Conservation (phyloP, 1,140 invertebrate species). For the Pygmarrhopalites habei region DNA sequence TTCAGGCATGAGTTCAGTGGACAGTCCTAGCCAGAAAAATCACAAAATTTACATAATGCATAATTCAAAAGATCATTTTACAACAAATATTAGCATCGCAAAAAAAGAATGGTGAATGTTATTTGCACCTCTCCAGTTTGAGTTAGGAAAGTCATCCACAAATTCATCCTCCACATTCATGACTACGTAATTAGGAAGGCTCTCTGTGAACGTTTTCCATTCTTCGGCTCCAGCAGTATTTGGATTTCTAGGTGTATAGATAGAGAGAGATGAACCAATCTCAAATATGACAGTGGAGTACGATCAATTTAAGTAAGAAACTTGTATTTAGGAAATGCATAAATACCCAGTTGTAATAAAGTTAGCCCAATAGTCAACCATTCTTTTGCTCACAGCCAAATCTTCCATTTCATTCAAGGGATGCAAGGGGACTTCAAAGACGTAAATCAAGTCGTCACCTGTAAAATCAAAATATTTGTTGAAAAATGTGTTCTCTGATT, state of each 20-base stretch:
- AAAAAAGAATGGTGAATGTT: not conserved
- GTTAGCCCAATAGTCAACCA: constrained; percentile 35
- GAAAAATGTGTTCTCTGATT: no score
- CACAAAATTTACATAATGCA: no score
- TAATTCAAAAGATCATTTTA: no score
- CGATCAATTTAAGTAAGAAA: not conserved
- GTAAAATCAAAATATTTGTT: no score
- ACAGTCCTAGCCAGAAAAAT: not conserved
- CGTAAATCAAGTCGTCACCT: constrained; percentile 37
- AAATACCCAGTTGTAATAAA: constrained; percentile 36
- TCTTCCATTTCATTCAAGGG: constrained; percentile 21
- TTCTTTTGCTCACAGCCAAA: constrained; percentile 16
- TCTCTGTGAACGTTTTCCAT: not conserved
- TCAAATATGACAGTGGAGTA: not conserved
- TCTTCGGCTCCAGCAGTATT: not conserved
- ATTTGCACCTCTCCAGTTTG: not conserved
- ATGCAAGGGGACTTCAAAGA: constrained; percentile 25
- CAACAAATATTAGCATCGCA: not conserved
- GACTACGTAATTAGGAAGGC: not conserved
- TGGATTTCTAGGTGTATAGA: not conserved
- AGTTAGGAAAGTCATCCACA: not conserved
- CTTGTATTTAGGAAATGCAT: not conserved
- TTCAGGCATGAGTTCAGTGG: not conserved
- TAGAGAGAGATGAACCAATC: not conserved
- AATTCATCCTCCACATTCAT: not conserved